phyloP scores from a whole-genome alignment of 2,888 invertebrate species.

The Ophion obscuratus region DNA sequence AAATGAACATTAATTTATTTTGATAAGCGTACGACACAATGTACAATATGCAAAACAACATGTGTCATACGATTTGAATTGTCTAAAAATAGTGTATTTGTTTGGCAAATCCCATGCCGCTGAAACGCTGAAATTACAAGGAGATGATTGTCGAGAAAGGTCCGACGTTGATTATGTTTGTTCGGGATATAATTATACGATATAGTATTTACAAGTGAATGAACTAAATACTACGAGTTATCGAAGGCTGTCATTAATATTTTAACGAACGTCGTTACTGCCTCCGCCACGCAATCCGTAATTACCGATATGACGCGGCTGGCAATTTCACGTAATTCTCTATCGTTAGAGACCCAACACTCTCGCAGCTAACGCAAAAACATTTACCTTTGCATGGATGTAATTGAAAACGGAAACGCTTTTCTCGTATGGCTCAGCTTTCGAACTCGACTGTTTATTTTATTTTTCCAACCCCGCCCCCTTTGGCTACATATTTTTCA shows the following conservation, averaged over 20 bases:
- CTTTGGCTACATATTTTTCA: too few species aligned
- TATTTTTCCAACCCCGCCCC: not conserved
- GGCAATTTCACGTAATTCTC: slow-evolving; percentile 5
- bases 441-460: not conserved
- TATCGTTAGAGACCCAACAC: slow-evolving; percentile 40
- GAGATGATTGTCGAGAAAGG: not conserved
- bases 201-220: not conserved
- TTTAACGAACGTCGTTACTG: slow-evolving; percentile 22
- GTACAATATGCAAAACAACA: not conserved
- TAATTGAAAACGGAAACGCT: slow-evolving; percentile 17
- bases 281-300: slow-evolving; percentile 1
- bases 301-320: slow-evolving; percentile 27
- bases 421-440: not conserved
- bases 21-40: not conserved
- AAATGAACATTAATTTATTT: not conserved
- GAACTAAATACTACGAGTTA: slow-evolving; percentile 8
- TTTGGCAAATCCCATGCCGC: not conserved
- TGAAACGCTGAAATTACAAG: not conserved
- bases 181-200: not conserved
- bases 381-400: slow-evolving; percentile 10
- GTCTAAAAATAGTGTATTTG: not conserved
- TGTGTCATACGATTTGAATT: not conserved
- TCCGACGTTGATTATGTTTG: not conserved
- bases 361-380: slow-evolving; percentile 6
- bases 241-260: slow-evolving; percentile 37